Conservation (phyloP, 2,113 vertebrate species). For the Tamias sibiricus region DNA sequence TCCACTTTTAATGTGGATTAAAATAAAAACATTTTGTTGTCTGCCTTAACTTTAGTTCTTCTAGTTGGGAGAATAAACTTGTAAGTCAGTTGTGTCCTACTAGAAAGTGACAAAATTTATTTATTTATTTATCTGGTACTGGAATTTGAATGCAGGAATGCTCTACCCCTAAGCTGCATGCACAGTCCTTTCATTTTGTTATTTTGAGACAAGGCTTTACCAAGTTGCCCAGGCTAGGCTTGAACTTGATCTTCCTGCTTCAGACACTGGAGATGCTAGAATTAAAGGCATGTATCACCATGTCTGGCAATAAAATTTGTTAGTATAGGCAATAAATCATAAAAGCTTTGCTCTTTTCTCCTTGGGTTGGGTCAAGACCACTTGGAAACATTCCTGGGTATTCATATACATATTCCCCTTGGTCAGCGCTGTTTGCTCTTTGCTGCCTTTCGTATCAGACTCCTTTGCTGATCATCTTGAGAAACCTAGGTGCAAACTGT, state of each 20-base stretch:
- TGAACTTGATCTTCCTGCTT: too few species aligned
- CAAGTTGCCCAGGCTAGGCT: too few species aligned
- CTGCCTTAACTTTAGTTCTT: neutral
- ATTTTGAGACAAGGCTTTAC: too few species aligned
- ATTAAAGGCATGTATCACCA: too few species aligned
- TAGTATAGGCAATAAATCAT: neutral
- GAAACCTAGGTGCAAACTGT: constrained; percentile 25
- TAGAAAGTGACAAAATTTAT: neutral
- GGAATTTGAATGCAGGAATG: neutral
- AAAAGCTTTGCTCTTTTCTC: constrained; percentile 69
- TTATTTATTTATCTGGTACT: neutral
- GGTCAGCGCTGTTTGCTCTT: constrained; percentile 35
- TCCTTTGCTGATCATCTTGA: constrained; percentile 59
- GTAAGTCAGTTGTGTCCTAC: neutral
- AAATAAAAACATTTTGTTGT: neutral
- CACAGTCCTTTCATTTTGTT: too few species aligned
- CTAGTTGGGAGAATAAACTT: neutral
- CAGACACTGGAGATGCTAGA: too few species aligned
- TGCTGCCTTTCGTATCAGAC: constrained; percentile 41
- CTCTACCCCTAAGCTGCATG: too few species aligned
- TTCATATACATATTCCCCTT: neutral
- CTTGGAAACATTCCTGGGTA: constrained; percentile 48
- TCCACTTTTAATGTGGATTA: neutral
- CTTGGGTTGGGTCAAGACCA: constrained; percentile 63
- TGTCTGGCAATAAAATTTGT: neutral